phyloP scores from a whole-genome alignment of 2,113 vertebrate genomes.

The Heptranchias perlo region DNA sequence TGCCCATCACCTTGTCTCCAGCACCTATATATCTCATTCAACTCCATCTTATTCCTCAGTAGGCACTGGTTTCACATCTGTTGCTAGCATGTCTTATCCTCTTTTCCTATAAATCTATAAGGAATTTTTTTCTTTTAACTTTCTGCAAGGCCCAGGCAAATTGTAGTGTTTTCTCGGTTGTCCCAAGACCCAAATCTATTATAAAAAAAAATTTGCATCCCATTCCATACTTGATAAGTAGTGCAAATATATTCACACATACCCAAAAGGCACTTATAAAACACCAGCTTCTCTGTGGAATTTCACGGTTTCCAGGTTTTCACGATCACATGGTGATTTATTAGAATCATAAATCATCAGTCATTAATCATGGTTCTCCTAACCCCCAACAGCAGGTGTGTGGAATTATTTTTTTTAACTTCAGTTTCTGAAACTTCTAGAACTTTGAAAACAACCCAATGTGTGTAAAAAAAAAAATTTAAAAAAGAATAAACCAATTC shows the following conservation, averaged over 20 bases:
- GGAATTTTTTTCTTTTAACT: neutral
- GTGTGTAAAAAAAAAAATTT: neutral
- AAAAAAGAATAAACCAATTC: neutral
- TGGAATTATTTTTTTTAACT: slow-evolving; percentile 20
- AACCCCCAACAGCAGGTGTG: slow-evolving; percentile 32
- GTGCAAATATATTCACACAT: neutral
- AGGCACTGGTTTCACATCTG: neutral
- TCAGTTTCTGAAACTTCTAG: neutral
- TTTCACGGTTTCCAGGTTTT: slow-evolving; percentile 28
- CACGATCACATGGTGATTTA: slow-evolving; percentile 15
- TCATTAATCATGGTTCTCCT: neutral
- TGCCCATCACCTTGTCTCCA: neutral
- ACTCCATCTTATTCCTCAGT: neutral
- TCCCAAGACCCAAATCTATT: neutral
- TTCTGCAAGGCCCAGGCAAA: neutral
- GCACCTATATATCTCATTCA: neutral
- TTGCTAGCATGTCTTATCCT: neutral
- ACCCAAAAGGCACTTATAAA: neutral
- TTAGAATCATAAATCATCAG: slow-evolving; percentile 25
- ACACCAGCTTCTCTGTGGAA: neutral
- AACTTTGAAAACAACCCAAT: neutral
- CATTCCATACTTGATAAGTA: neutral
- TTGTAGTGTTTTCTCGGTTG: neutral
- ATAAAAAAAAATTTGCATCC: neutral
- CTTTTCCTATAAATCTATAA: neutral